phyloP scores from a whole-genome alignment of 2,113 vertebrate species.

The Alosa alosa region DNA sequence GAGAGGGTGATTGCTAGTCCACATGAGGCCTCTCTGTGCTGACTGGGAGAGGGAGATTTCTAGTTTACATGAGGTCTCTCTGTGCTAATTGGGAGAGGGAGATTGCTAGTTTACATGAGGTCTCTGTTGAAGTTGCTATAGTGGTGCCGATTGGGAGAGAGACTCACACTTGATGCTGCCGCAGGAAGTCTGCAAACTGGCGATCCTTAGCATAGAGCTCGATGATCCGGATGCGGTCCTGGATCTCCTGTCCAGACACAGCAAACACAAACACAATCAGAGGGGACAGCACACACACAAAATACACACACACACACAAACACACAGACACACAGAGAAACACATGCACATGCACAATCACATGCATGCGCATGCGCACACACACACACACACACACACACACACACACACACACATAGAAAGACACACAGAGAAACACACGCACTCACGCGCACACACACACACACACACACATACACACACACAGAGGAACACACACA shows the following conservation, averaged over 20 bases:
- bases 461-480: neutral
- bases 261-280: constrained; percentile 16
- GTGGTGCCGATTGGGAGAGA: neutral
- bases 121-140: too few relatives aligned
- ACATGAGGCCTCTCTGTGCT: too few relatives aligned
- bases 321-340: too few relatives aligned
- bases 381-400: neutral
- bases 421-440: neutral
- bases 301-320: neutral
- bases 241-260: constrained; percentile 83
- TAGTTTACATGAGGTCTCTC: too few relatives aligned
- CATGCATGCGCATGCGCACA: neutral
- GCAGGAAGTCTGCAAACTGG: constrained; percentile 90
- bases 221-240: constrained; percentile 92
- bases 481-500: constrained; percentile 58
- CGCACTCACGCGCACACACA: constrained; percentile 56
- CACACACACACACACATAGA: neutral
- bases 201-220: constrained; percentile 90
- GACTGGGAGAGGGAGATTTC: too few relatives aligned
- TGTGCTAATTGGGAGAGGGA: too few relatives aligned
- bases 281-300: constrained; percentile 1
- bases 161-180: constrained; percentile 89
- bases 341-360: neutral
- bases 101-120: too few relatives aligned
- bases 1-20: too few relatives aligned